Percentiles rank a stretch among this genome's conserved stretches.
Evolutionary conservation across 2,113 vertebrate genomes (phyloP).

Genomic region (Silurus meridionalis): DNA sequence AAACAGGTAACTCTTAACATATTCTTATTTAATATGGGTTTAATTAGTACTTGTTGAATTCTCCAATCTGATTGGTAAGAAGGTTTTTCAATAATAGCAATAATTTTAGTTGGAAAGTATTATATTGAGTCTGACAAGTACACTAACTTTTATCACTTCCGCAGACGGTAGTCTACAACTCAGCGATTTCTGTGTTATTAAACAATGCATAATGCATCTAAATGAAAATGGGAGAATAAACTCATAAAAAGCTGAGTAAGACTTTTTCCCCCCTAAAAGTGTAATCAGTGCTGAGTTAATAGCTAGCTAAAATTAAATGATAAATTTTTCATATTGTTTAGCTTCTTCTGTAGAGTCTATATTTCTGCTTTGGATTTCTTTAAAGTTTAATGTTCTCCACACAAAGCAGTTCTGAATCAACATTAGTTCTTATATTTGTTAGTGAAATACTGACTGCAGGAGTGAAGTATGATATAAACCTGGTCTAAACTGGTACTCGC

Average conservation of each 20-base stretch:
- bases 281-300: no score
- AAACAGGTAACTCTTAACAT: constrained; percentile 76
- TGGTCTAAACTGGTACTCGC: background rate
- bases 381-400: background rate
- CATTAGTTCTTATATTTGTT: background rate
- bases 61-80: background rate
- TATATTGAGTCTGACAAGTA: background rate
- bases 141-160: background rate
- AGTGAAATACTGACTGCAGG: background rate
- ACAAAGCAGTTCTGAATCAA: background rate
- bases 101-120: background rate
- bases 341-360: background rate
- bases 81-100: background rate
- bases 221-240: background rate
- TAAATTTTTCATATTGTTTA: background rate
- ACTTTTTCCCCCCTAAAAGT: background rate
- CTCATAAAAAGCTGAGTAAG: background rate
- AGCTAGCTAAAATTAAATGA: no score
- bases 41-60: background rate
- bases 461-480: background rate
- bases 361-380: background rate
- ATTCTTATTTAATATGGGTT: background rate
- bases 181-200: background rate
- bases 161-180: background rate
- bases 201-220: background rate